Evolutionary conservation across 2,888 invertebrate genomes (phyloP).

Genomic region (Amaurobius ferox): DNA sequence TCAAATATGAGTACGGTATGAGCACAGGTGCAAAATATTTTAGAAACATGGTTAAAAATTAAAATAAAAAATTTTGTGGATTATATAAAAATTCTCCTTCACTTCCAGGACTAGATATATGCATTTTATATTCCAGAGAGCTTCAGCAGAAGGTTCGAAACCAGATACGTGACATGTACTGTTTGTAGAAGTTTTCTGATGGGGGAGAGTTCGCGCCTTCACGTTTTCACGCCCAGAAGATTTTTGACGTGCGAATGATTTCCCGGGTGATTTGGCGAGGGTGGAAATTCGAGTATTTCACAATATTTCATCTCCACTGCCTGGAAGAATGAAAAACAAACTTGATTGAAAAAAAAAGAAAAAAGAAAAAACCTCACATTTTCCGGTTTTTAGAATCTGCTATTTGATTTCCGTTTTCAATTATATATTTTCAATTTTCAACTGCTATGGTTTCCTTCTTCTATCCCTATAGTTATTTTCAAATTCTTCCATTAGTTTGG

Average conservation of each 20-base stretch:
- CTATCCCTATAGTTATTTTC: no score
- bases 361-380: no score
- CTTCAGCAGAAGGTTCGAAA: neutral
- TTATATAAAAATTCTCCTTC: no score
- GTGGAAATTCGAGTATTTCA: constrained; percentile 31
- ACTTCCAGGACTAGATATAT: neutral
- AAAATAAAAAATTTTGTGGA: no score
- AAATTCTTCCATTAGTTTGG: no score
- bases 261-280: constrained; percentile 28
- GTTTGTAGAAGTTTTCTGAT: constrained; percentile 6
- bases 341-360: neutral
- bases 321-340: neutral
- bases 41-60: no score
- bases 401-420: no score
- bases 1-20: no score
- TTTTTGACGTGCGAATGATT: constrained; percentile 49
- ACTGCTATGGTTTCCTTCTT: no score
- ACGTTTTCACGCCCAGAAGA: constrained; percentile 33
- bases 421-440: no score
- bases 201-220: constrained; percentile 16
- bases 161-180: constrained; percentile 12
- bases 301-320: constrained; percentile 8
- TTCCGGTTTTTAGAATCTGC: no score
- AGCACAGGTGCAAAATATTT: no score
- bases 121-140: neutral